Evolutionary conservation across 1,140 invertebrate species (phyloP), one percentile per base, ranked within the genome.

Genomic region (Drosophila murphyi): DNA sequence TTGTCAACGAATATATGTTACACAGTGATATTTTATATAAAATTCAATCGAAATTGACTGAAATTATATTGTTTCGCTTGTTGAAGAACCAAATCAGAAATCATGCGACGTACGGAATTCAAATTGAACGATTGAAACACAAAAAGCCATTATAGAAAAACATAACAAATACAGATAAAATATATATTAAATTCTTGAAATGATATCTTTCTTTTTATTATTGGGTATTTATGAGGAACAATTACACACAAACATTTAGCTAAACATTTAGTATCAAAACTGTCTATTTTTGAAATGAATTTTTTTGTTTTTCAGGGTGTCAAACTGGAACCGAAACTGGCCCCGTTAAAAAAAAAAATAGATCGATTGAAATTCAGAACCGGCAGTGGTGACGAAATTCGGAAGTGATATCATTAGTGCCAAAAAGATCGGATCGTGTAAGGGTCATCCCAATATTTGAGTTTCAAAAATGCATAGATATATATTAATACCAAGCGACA

Each of bases 211-310:
- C 20, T 50, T 48, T 10, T 29, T 32, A 39, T 51, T 12, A 20
- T 32, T 31, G 37, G 39, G 20, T 61, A 45, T 45, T 39, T 32
- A 59, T 59, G 45, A 63, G 35, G 61, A 70, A 75, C 72, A 78
- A 43, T 57, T 78, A 78, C 76, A 76, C 76, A 78, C 72, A 78
- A 76, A 78, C 76, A 76, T 78, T 78, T 29, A 67, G 65, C 76
- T 78, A 78, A 71, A 78, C 76, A 78, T 76, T 76, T 78, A 78
- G 55, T 56, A 76, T 48, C 29, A n/a, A 52, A 54, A 52, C 12
- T 39, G 4, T 59, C 7, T 45, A 57, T 50, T 7, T 35, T 56
- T 55, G 28, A 29, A 7, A 35, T 59, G 31, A 32, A 32, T 43
- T 60, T 60, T 65, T 12, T 57, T 12, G 12, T 6, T 57, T 56